A percentile compares a stretch with the other conserved stretches of the same genome.
These are phyloP conservation scores for Nesometra sesokonis DNA, from an alignment of 35 echinoderm and acorn worm species.

Conservation along the genomic window DNA sequence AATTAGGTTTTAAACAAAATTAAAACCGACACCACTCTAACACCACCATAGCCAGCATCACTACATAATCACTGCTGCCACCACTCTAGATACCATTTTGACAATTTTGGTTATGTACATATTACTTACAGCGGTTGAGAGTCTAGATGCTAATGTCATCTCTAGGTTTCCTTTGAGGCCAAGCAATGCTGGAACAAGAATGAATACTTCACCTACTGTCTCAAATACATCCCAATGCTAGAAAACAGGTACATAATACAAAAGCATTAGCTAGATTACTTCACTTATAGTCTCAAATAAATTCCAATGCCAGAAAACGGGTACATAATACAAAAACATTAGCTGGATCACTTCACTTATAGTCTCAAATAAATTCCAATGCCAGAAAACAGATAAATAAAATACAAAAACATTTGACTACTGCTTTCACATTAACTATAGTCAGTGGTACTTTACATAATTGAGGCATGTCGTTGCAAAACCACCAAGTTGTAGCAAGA, in stretches of 20 bases:
- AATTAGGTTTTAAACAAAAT: too few species aligned
- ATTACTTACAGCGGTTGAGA: slow-evolving; percentile 81
- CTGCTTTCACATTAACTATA: too few species aligned
- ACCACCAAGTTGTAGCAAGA: too few species aligned
- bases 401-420: background rate
- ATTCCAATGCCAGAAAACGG: slow-evolving; percentile 62
- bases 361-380: slow-evolving; percentile 70
- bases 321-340: background rate
- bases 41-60: too few species aligned
- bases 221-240: slow-evolving; percentile 91
- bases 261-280: slow-evolving; percentile 45
- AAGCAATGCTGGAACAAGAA: slow-evolving; percentile 80
- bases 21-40: too few species aligned
- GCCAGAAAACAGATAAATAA: slow-evolving; percentile 40
- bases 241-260: slow-evolving; percentile 8
- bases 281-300: slow-evolving; percentile 70
- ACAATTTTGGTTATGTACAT: too few species aligned
- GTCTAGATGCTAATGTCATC: slow-evolving; percentile 94
- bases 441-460: too few species aligned
- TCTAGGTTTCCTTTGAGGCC: slow-evolving; percentile 95
- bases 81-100: too few species aligned
- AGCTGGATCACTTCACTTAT: slow-evolving; percentile 84
- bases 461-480: too few species aligned
- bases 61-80: too few species aligned
- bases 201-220: slow-evolving; percentile 80